Evolutionary conservation across 1,140 invertebrate species (phyloP), one percentile per base, ranked within the genome.

Genomic region (Neelides sp.): DNA sequence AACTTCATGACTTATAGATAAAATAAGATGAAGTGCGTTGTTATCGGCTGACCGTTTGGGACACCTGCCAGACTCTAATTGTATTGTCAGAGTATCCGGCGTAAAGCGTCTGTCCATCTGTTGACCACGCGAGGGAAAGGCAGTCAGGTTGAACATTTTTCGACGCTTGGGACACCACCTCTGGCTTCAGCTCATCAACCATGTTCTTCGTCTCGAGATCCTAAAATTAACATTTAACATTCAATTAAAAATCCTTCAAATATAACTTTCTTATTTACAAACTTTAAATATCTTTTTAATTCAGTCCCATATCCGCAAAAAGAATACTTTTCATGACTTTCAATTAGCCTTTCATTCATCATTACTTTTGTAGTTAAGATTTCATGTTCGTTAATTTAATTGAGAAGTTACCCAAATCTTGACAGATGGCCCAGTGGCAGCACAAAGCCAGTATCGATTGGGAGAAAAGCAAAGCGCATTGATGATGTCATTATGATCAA

Each of bases 391-490:
- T n/a, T n/a, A n/a, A n/a, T n/a, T n/a, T n/a, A n/a, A n/a, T n/a
- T n/a, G n/a, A 22, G n/a, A 41, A 65, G 64, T 58, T 69, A 77
- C 83, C 95, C 96, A 99, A 66, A 99, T 98, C 73, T 96, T 97
- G 67, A 99, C 97, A 61, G 83, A 87, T 48, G 94, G 89, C 63
- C 96, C 96, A 66, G 88, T 97, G n/a, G 96, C 96, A 64, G 94
- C 96, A 73, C 96, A 98, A 13, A 99, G 77, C 96, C 96, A 99
- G 67, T 99, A 99, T 68, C 96, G 83, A 73, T 98, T 98, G 42
- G 96, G 96, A 62, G 90, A 96, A 80, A 99, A 99, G 78, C 90
- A 93, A 58, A 99, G 73, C 5, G 94, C 85, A 64, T 93, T 97
- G 71, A 99, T 98, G 65, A 91, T 90, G 64, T 98, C 94, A 69